These are phyloP conservation scores for Aspidiotus rigidus DNA, from an alignment of 2,888 invertebrate species.

Conservation along the genomic window DNA sequence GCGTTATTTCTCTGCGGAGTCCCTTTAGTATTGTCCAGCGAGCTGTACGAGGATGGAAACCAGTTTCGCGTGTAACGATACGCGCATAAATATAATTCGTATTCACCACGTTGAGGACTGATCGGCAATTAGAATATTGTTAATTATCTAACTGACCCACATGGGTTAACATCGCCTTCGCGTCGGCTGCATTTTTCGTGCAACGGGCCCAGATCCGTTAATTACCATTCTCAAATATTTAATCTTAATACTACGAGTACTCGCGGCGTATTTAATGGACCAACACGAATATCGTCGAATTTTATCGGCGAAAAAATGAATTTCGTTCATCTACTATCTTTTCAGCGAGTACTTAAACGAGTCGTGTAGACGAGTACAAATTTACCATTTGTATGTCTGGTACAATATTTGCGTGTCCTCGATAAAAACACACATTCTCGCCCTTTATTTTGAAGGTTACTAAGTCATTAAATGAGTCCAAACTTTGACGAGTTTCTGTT, in stretches of 20 bases:
- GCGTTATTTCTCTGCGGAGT: too few relatives aligned
- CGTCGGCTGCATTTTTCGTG: neutral
- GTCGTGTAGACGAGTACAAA: too few relatives aligned
- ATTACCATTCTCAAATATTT: conserved; percentile 12
- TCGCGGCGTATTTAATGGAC: conserved; percentile 17
- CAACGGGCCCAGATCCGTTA: conserved; percentile 11
- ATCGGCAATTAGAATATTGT: conserved; percentile 32
- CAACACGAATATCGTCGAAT: conserved; percentile 19
- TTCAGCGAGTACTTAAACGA: too few relatives aligned
- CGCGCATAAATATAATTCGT: neutral
- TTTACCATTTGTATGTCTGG: too few relatives aligned
- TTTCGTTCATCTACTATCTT: too few relatives aligned
- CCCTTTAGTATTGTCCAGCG: conserved; percentile 7
- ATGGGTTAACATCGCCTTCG: conserved; percentile 26
- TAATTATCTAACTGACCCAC: conserved; percentile 29
- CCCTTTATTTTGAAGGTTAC: too few relatives aligned
- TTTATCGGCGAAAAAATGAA: neutral
- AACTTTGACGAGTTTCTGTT: too few relatives aligned
- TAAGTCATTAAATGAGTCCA: too few relatives aligned
- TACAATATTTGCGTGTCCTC: too few relatives aligned
- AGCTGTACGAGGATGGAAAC: neutral
- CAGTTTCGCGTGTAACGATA: neutral
- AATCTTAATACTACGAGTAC: neutral
- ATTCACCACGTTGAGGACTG: neutral
- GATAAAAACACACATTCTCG: too few relatives aligned